Conservation (phyloP, 2,113 vertebrate genomes). For the Pterocles gutturalis region DNA sequence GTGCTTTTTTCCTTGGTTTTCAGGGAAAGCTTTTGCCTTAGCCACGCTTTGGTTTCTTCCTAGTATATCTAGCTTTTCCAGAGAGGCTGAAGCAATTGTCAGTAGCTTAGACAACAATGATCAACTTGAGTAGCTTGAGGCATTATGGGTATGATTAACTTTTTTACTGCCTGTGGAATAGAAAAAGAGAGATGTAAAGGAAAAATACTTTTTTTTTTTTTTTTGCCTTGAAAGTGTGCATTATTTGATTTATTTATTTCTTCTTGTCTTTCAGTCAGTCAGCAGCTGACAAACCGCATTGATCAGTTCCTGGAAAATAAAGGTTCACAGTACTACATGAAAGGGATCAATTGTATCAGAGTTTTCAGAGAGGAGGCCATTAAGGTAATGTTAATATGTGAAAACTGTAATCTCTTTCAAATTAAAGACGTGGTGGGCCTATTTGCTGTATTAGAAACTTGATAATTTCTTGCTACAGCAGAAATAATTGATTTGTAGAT, state of each 20-base stretch:
- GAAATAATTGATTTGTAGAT: background rate
- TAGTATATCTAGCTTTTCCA: background rate
- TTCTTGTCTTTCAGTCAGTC: conserved; percentile 83
- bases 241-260: background rate
- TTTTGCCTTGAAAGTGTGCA: background rate
- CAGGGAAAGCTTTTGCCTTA: background rate
- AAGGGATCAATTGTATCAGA: conserved; percentile 89
- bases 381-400: conserved; percentile 80
- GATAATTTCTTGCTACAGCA: background rate
- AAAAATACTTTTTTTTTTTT: background rate
- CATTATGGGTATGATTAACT: background rate
- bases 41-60: background rate
- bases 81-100: background rate
- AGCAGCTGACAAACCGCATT: conserved; percentile 88
- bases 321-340: conserved; percentile 88
- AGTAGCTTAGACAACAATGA: background rate
- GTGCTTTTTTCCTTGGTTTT: background rate
- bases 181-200: background rate
- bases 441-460: background rate
- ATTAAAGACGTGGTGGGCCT: background rate
- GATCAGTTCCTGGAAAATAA: conserved; percentile 92
- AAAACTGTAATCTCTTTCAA: background rate
- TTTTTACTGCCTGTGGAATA: background rate
- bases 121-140: background rate
- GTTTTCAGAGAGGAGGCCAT: conserved; percentile 90